phyloP scores from a whole-genome alignment of 2,888 invertebrate species.

The Ormyrus rosae region DNA sequence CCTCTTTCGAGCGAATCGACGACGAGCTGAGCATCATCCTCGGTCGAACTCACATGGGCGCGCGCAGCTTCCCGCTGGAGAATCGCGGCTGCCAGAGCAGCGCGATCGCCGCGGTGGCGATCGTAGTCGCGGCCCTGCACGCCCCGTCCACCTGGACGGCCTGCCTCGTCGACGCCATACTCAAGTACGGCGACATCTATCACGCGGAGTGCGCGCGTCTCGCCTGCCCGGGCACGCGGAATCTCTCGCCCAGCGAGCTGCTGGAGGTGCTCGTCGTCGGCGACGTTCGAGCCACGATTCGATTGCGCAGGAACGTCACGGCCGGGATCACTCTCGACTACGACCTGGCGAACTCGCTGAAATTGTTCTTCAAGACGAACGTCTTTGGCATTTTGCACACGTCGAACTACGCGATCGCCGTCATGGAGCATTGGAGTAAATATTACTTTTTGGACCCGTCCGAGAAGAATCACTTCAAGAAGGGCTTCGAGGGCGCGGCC shows the following conservation, averaged over 20 bases:
- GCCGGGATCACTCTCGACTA: constrained; percentile 66
- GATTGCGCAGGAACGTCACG: constrained; percentile 62
- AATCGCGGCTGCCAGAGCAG: constrained; percentile 76
- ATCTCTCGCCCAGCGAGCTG: constrained; percentile 67
- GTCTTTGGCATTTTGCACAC: constrained; percentile 79
- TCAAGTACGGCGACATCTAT: constrained; percentile 82
- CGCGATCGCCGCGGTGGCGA: constrained; percentile 79
- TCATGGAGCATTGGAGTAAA: constrained; percentile 77
- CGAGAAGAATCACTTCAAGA: constrained; percentile 75
- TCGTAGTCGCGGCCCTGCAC: constrained; percentile 80
- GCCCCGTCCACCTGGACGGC: constrained; percentile 79
- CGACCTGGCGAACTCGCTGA: constrained; percentile 73
- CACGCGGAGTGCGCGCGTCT: constrained; percentile 74
- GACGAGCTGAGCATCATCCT: constrained; percentile 64
- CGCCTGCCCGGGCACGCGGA: constrained; percentile 62
- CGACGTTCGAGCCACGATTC: constrained; percentile 65
- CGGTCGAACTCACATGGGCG: constrained; percentile 64
- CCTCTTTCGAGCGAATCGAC: constrained; percentile 61
- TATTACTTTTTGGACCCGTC: constrained; percentile 82
- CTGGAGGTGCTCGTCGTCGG: constrained; percentile 69
- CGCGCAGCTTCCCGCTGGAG: constrained; percentile 9
- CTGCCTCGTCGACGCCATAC: constrained; percentile 78
- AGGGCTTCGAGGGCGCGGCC: constrained; percentile 61
- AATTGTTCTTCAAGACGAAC: constrained; percentile 80
- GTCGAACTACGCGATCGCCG: constrained; percentile 77